phyloP scores from a whole-genome alignment of 2,797 vertebrate genomes.

The Ctenopoma multispine region DNA sequence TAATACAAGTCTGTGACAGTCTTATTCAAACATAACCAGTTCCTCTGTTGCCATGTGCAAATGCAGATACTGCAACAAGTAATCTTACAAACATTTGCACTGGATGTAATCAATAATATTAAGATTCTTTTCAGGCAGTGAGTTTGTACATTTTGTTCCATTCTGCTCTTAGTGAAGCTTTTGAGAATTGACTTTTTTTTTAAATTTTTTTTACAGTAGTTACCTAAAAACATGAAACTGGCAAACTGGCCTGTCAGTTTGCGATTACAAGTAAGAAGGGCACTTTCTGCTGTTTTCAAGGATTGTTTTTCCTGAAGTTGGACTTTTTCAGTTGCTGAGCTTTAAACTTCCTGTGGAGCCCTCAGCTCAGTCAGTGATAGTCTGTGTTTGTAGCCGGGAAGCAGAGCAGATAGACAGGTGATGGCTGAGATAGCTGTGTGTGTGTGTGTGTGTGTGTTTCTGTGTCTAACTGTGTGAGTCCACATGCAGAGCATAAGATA shows the following conservation, averaged over 20 bases:
- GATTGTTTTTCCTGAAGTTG: constrained; percentile 19
- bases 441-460: constrained; percentile 19
- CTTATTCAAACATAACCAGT: too few species aligned
- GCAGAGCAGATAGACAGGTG: constrained; percentile 60
- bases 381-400: constrained; percentile 43
- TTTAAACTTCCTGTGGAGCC: constrained; percentile 39
- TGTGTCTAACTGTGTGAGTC: constrained; percentile 17
- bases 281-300: constrained; percentile 9
- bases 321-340: constrained; percentile 23
- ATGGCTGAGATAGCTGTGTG: constrained; percentile 46
- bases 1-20: too few species aligned
- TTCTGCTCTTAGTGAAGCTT: not conserved
- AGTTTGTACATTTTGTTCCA: not conserved
- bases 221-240: not conserved
- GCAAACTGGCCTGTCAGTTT: not conserved
- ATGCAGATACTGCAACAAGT: not conserved
- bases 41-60: not conserved
- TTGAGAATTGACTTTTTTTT: not conserved
- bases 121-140: not conserved
- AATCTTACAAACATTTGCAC: not conserved
- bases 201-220: not conserved
- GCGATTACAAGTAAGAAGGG: constrained; percentile 14
- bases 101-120: not conserved
- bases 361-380: constrained; percentile 1
- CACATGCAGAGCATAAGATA: constrained; percentile 50